These are phyloP conservation scores for Tichodroma muraria DNA, from an alignment of 2,113 vertebrate genomes.

Conservation along the genomic window DNA sequence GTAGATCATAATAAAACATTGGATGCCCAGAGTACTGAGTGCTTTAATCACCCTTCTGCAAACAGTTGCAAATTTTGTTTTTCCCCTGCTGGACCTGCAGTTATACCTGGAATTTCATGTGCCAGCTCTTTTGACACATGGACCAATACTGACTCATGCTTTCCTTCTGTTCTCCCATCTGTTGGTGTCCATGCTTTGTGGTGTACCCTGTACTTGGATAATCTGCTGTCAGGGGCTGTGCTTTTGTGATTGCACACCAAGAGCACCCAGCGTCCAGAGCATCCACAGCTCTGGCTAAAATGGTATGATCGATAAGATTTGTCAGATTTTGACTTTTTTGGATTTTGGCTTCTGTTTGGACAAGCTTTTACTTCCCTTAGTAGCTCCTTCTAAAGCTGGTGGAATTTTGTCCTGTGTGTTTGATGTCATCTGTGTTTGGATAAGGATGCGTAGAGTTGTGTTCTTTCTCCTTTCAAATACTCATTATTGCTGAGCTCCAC, in stretches of 20 bases:
- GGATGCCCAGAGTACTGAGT: neutral
- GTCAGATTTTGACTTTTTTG: neutral
- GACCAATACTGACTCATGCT: neutral
- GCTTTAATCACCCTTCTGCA: neutral
- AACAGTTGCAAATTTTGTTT: neutral
- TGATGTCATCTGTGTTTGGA: neutral
- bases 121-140: neutral
- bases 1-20: neutral
- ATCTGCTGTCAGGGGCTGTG: neutral
- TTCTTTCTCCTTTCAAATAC: neutral
- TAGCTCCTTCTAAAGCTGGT: neutral
- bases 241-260: neutral
- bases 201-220: neutral
- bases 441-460: neutral
- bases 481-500: neutral
- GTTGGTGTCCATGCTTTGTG: neutral
- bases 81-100: neutral
- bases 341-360: neutral
- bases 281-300: neutral
- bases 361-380: neutral
- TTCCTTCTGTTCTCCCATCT: constrained; percentile 50
- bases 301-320: neutral
- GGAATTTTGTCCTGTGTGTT: neutral
- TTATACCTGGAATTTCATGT: neutral
- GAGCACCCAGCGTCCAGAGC: neutral